A percentile compares a stretch with the other conserved stretches of the same genome.
Conservation (phyloP, 2,888 invertebrate genomes). For the Cheilosia vernalis region DNA sequence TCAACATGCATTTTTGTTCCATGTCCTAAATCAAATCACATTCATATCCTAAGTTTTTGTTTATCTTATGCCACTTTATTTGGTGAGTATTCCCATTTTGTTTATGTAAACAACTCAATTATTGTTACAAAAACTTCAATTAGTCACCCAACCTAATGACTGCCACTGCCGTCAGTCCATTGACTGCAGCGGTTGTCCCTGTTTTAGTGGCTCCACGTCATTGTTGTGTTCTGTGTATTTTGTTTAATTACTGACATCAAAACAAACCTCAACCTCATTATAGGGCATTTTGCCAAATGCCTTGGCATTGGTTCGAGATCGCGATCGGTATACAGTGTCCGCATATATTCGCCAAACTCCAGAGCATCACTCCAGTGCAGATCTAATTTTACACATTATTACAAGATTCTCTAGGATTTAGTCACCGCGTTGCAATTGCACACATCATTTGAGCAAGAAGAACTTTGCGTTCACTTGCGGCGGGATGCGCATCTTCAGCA, state of each 20-base stretch:
- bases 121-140: constrained; percentile 34
- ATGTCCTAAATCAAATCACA: too few species aligned
- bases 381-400: constrained; percentile 65
- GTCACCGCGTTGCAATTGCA: constrained; percentile 55
- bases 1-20: too few species aligned
- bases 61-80: too few species aligned
- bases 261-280: constrained; percentile 47
- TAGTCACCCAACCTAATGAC: constrained; percentile 47
- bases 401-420: constrained; percentile 61
- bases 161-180: constrained; percentile 2
- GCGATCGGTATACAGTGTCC: neutral
- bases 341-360: constrained; percentile 26
- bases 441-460: constrained; percentile 58
- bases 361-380: constrained; percentile 26
- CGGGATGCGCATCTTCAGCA: constrained; percentile 31
- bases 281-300: constrained; percentile 62
- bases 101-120: constrained; percentile 13
- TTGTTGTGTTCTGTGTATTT: constrained; percentile 44
- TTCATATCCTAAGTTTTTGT: too few species aligned
- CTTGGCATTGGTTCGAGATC: constrained; percentile 41
- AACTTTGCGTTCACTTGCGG: constrained; percentile 39
- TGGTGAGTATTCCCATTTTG: too few species aligned
- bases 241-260: constrained; percentile 70
- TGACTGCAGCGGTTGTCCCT: neutral
- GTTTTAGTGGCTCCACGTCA: constrained; percentile 42